Base-by-base conservation (phyloP, 2,888 invertebrate genomes). In the Shargacucullia verbasci region DNA sequence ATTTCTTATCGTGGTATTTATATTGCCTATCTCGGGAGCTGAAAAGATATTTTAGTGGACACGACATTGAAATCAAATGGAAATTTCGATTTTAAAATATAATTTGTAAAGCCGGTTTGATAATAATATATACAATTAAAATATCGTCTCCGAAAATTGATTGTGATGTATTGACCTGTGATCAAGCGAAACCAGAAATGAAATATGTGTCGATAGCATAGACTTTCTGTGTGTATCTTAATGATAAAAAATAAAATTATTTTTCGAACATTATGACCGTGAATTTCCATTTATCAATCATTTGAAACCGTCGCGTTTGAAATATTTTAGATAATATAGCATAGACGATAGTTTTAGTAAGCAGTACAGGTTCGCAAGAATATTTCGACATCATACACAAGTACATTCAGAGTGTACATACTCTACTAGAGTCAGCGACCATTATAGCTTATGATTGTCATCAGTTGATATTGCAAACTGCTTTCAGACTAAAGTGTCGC, bases 401-500 rank as follows among this genome's bases (percentile, higher is more conserved):
- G 40, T 39, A 50, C 46, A 33, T 35, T 44, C 20, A 13, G 50
- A 52, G 41, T 59, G 45, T 45, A 48, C 44, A 56, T 29, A 20
- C 47, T 53, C 47, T 53, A 34, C 11, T 31, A 35, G 52, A 43
- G 48, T 55, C 59, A 38, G 39, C 11, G 37, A 49, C 43, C 15
- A 55, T 38, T 43, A 53, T 13, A 57, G 41, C 34, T 44, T 14
- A 39, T 14, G 31, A 45, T 44, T 37, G 20, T 48, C 39, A 41
- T 54, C 64, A 33, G 45, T 47, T 40, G 25, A n/a, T 14, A 12
- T 37, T 39, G 43, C 38, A 41, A 27, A 50, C 70, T 70, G 68
- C 73, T 73, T 73, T 54, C 73, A 70, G 70, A 55, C 60, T 67
- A 70, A 73, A 67, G 29, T 59, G 54, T 49, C 61, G 56, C 47